A percentile compares a stretch with the other conserved stretches of the same genome.
These are phyloP conservation scores for Tineola bisselliella DNA, from an alignment of 2,888 invertebrate genomes.

Conservation along the genomic window DNA sequence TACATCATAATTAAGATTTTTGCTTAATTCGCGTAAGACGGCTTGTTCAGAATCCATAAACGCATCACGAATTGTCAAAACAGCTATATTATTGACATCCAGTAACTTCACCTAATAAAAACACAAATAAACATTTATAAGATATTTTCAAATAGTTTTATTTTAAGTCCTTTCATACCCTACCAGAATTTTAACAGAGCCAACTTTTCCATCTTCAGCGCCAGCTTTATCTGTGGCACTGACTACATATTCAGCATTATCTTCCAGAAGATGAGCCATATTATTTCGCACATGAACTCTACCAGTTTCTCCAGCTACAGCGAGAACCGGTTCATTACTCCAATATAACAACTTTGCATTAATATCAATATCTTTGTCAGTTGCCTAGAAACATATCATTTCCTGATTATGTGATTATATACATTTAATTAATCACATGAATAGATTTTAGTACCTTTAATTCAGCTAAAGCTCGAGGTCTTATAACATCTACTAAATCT, in stretches of 20 bases:
- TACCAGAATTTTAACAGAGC: constrained; percentile 45
- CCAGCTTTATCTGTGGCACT: constrained; percentile 54
- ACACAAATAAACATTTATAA: constrained; percentile 17
- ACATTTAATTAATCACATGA: not conserved
- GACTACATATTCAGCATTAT: constrained; percentile 35
- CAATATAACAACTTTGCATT: constrained; percentile 58
- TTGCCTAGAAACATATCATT: constrained; percentile 43
- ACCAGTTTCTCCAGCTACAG: constrained; percentile 68
- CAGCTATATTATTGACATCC: constrained; percentile 43
- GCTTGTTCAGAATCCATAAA: constrained; percentile 44
- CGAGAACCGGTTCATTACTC: constrained; percentile 48
- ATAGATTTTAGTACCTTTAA: constrained; percentile 4
- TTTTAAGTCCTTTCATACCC: constrained; percentile 15
- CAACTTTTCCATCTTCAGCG: constrained; percentile 30
- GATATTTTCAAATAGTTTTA: not conserved
- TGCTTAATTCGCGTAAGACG: constrained; percentile 35
- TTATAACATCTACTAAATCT: constrained; percentile 41
- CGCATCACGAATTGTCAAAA: constrained; percentile 44
- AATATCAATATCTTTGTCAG: constrained; percentile 64
- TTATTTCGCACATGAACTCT: constrained; percentile 58
- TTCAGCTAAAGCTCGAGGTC: constrained; percentile 47
- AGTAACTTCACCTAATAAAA: constrained; percentile 53
- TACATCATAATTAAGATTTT: constrained; percentile 44
- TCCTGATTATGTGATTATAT: constrained; percentile 13
- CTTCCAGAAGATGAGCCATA: constrained; percentile 36